Conservation (phyloP, 2,797 vertebrate species). For the Sebastes steindachneri region DNA sequence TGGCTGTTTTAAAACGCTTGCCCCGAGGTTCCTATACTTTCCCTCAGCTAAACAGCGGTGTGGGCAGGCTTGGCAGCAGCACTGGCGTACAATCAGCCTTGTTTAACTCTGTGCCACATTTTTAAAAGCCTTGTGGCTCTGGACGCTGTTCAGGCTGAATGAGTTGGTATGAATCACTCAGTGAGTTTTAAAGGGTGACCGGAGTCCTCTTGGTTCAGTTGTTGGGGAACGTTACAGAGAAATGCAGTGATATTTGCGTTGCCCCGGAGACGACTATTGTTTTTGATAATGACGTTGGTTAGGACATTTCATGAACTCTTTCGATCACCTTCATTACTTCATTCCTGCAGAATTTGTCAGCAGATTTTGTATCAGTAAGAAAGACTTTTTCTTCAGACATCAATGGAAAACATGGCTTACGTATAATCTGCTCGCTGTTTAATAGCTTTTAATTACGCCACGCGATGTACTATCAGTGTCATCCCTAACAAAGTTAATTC, state of each 20-base stretch:
- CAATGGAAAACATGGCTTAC: neutral
- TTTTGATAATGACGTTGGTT: conserved; percentile 65
- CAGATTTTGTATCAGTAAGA: neutral
- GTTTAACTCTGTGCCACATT: conserved; percentile 63
- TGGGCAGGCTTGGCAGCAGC: conserved; percentile 50
- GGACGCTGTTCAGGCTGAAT: conserved; percentile 54
- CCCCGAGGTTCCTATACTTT: conserved; percentile 20
- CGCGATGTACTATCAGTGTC: conserved; percentile 40
- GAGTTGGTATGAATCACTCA: conserved; percentile 65
- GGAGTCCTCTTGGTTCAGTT: conserved; percentile 30
- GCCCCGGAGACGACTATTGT: conserved; percentile 54
- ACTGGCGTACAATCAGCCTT: conserved; percentile 39
- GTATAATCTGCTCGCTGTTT: conserved; percentile 14
- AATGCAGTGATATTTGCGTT: conserved; percentile 44
- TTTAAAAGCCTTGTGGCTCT: conserved; percentile 62
- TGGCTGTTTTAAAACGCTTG: conserved; percentile 21
- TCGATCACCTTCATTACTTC: conserved; percentile 34
- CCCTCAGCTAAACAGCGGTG: conserved; percentile 37
- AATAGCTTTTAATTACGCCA: conserved; percentile 37
- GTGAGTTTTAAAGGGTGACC: conserved; percentile 46
- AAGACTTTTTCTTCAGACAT: conserved; percentile 5
- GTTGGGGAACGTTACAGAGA: conserved; percentile 21
- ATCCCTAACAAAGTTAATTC: conserved; percentile 46
- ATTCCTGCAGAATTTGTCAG: conserved; percentile 16
- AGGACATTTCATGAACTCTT: conserved; percentile 29